Evolutionary conservation across 1,140 invertebrate species (phyloP), one percentile per base, ranked within the genome.

Genomic region (Mylabris phalerata): DNA sequence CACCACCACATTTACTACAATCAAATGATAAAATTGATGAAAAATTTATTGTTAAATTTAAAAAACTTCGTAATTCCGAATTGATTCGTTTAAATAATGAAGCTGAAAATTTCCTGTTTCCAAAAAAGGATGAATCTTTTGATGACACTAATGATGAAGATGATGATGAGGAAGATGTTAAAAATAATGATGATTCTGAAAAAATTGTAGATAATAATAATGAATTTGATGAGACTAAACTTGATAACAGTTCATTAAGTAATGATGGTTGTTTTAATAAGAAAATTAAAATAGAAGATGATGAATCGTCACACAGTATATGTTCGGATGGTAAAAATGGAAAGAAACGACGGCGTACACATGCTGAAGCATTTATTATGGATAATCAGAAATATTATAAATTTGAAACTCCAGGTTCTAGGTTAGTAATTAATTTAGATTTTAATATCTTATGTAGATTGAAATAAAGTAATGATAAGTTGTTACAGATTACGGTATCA

Each of bases 31-130:
- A 60, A 45, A 54, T 6, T 39, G 70, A 76, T 67, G 58, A 75
- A 74, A 11, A 79, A 75, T 65, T 84, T 11, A 87, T 89, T 3
- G 86, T 89, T 0, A 84, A 89, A 61, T 89, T 89, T 63, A 82
- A 80, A 51, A 84, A 86, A 50, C 80, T 88, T 3, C 77, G 87
- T 19, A 81, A 84, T 49, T 85, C 87, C 0, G 87, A 90, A 72
- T 65, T 91, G 13, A 83, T 84, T 0, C 77, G 86, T 13, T 68
- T 92, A 1, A 90, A 88, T 56, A 85, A 89, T 57, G 88, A 92
- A 70, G 89, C 88, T 0, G 88, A 90, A 63, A 89, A 86, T 48
- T 92, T 90, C 69, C 87, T 92, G 83, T 92, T 92, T 70, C 83
- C 86, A 0, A 82, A 81, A 58, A 79, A 82, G 32, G 80, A 83